phyloP scores from a whole-genome alignment of 2,797 vertebrate species.

The Enteromius argenteus region DNA sequence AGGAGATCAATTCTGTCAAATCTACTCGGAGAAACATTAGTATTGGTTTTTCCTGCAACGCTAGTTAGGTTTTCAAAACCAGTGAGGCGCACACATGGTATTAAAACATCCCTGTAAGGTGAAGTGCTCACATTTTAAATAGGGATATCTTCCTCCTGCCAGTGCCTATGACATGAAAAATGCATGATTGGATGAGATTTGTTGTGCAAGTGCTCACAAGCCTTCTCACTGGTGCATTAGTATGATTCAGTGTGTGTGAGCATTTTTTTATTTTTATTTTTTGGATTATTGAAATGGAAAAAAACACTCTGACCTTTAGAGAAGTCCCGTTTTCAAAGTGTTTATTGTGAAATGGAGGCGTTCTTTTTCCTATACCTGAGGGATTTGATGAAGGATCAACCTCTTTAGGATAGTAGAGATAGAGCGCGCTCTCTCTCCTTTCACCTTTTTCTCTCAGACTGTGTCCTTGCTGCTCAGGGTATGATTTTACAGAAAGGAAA shows the following conservation, averaged over 20 bases:
- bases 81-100: slow-evolving; percentile 65
- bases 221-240: slow-evolving; percentile 64
- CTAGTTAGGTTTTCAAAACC: slow-evolving; percentile 49
- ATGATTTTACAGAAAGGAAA: neutral
- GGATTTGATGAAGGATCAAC: slow-evolving; percentile 20
- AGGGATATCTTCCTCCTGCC: slow-evolving; percentile 53
- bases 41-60: slow-evolving; percentile 1
- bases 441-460: slow-evolving; percentile 6
- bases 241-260: slow-evolving; percentile 30
- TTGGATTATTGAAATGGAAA: neutral
- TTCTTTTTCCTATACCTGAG: neutral
- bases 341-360: slow-evolving; percentile 15
- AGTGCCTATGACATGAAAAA: slow-evolving; percentile 67
- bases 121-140: slow-evolving; percentile 65
- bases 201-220: slow-evolving; percentile 60
- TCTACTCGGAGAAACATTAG: slow-evolving; percentile 35
- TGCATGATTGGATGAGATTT: slow-evolving; percentile 68
- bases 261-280: neutral
- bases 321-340: slow-evolving; percentile 3
- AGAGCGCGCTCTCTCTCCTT: neutral
- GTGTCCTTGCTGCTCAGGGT: neutral
- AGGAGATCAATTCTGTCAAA: slow-evolving; percentile 61
- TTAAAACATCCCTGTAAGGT: slow-evolving; percentile 71
- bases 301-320: slow-evolving; percentile 4
- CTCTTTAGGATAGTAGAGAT: slow-evolving; percentile 4